These are phyloP conservation scores for Ptychobarbus kaznakovi DNA, from an alignment of 2,797 vertebrate genomes.

Conservation along the genomic window DNA sequence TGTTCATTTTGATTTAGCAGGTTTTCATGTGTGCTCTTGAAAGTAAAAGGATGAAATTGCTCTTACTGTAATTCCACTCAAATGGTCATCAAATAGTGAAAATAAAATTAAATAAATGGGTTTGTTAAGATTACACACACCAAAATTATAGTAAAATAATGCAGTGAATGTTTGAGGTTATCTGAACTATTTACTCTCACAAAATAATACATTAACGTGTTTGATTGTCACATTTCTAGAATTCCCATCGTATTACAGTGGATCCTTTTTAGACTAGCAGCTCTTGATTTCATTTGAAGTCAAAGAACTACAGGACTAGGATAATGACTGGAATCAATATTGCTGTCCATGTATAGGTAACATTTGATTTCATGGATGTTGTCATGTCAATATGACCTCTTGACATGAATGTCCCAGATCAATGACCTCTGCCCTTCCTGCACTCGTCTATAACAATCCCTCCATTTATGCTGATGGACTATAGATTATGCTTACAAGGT, in stretches of 20 bases:
- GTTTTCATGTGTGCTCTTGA: not conserved
- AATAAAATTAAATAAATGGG: not conserved
- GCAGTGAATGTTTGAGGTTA: not conserved
- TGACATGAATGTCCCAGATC: not conserved
- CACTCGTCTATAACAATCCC: not conserved
- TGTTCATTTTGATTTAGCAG: not conserved
- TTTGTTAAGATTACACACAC: not conserved
- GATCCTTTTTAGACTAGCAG: not conserved
- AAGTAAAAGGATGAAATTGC: not conserved
- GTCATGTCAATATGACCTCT: conserved; percentile 38
- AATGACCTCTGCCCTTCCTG: not conserved
- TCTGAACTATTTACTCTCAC: not conserved
- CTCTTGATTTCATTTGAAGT: conserved; percentile 42
- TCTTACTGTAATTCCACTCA: not conserved
- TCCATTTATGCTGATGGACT: not conserved
- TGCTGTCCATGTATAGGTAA: conserved; percentile 12
- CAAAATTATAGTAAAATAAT: not conserved
- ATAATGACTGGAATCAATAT: conserved; percentile 39
- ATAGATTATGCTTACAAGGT: not conserved
- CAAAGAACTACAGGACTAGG: not conserved
- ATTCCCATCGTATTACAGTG: not conserved
- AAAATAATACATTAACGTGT: not conserved
- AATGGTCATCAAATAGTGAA: not conserved
- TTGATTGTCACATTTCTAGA: not conserved
- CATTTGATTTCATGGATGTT: conserved; percentile 44